Base-by-base conservation (phyloP, 1,140 invertebrate species). In the Musca vetustissima region DNA sequence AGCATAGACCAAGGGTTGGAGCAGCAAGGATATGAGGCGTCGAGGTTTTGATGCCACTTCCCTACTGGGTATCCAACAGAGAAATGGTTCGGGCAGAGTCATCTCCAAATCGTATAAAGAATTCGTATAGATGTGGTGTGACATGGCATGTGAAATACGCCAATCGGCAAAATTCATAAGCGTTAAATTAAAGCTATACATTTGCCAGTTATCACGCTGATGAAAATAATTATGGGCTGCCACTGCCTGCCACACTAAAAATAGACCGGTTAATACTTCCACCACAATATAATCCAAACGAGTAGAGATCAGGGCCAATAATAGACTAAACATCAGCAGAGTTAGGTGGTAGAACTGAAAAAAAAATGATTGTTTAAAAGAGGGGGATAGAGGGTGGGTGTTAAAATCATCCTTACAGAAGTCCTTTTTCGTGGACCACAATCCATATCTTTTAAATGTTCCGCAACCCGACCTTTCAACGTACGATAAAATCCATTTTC, bases 201-300 rank as follows among this genome's bases (percentile, higher is more conserved):
- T 93, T 49, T 93, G 86, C 85, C 92, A 93, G 75, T 87, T 93
- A 73, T 95, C 89, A 14, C 85, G 86, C 76, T 89, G 86, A 76
- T 96, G 93, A 43, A 94, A 89, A 76, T 91, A 96, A 82, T 95
- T 96, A 75, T 96, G 93, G 0, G 88, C 86, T 21, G 84, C 85
- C 36, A 89, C 85, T 3, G 83, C 80, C 0, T 87, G 79, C 76
- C 88, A 86, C 19, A 83, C 80, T 1, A 94, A 74, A 17, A 86
- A 77, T 7, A 88, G 53, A 0, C 87, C 90, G 70, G 86, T 73
- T 2, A 87, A 3, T 1, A 83, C n/a, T 4, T 78, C 83, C 2
- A 86, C 25, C 0, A 80, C 15, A 50, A 76, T 75, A n/a, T 79
- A 86, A 70, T 83, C 75, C 13, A 76, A 71, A 73, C 75, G 75